These are phyloP conservation scores for Drosophila malerkotliana DNA, from an alignment of 1,140 invertebrate genomes.

Conservation along the genomic window DNA sequence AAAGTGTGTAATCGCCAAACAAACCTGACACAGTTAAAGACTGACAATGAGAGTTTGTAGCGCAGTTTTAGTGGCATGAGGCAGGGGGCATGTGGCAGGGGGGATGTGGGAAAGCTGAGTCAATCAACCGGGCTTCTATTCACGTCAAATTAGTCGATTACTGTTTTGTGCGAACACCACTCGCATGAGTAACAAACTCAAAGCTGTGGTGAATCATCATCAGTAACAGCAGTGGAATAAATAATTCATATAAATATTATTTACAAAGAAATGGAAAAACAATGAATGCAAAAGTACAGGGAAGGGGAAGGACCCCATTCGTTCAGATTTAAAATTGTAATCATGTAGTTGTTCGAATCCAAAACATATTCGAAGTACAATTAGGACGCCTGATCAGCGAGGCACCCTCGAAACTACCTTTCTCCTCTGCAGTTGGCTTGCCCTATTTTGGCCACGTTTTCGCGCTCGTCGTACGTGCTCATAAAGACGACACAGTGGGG, in stretches of 20 bases:
- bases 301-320: no score
- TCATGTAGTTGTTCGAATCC: background rate
- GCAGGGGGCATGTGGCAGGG: background rate
- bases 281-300: conserved; percentile 19
- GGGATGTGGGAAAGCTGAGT: conserved; percentile 20
- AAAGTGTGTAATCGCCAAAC: conserved; percentile 39
- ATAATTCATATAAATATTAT: conserved; percentile 8
- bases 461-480: conserved; percentile 46
- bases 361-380: background rate
- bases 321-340: background rate
- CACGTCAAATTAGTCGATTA: conserved; percentile 46
- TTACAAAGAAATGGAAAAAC: conserved; percentile 18
- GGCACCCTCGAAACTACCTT: background rate
- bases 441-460: conserved; percentile 34
- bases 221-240: conserved; percentile 8
- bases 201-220: conserved; percentile 24
- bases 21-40: conserved; percentile 46
- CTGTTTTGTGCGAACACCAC: conserved; percentile 6
- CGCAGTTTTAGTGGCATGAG: no score
- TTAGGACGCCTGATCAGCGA: background rate
- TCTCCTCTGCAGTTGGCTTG: background rate
- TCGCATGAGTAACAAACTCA: conserved; percentile 21
- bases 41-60: conserved; percentile 7
- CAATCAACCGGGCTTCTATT: conserved; percentile 42
- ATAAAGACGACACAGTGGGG: conserved; percentile 53